Base-by-base conservation (phyloP, 2,113 vertebrate species). In the human region DNA sequence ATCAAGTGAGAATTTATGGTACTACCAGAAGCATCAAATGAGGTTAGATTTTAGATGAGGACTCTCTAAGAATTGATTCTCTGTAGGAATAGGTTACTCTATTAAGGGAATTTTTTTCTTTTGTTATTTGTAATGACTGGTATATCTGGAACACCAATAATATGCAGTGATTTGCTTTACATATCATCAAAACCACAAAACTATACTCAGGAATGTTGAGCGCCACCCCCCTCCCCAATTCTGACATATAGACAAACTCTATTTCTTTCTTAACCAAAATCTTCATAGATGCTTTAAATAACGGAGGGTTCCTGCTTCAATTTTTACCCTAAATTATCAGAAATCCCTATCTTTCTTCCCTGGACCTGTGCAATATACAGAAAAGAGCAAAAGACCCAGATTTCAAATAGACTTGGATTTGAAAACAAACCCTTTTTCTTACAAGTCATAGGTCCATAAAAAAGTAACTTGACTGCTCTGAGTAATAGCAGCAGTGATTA, bases 351-450 rank as follows among this genome's bases (percentile, higher is more conserved):
- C 73, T 79, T 72, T 14, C 7, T 75, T 75, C 61, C 61, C 70
- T 27, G 3, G 43, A n/a, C 27, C 32, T 20, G 82, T 61, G 23
- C 6, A 64, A 16, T 92, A 96, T 94, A 90, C 43, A 90, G 8
- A 25, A 68, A 78, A 93, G 18, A 86, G 17, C 52, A 95, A 90
- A 89, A 96, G 79, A 87, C 10, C 16, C 40, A 70, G 38, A 66
- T 95, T 95, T 90, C 89, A 93, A 94, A 94, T 18, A 80, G 22
- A 93, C 57, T 35, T 45, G n/a, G 27, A 94, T 97, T 73, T 88
- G 61, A 89, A 93, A 79, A 95, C 32, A 87, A 94, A 32, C 3
- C 7, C 48, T 64, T 95, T 88, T 72, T 81, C 38, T 92, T 87
- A 50, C 90, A 84, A 96, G 76, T 94, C 90, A 85, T 2, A 35